Evolutionary conservation across 1,140 invertebrate species (phyloP), one percentile per base, ranked within the genome.

Genomic region (Triops longicaudatus): DNA sequence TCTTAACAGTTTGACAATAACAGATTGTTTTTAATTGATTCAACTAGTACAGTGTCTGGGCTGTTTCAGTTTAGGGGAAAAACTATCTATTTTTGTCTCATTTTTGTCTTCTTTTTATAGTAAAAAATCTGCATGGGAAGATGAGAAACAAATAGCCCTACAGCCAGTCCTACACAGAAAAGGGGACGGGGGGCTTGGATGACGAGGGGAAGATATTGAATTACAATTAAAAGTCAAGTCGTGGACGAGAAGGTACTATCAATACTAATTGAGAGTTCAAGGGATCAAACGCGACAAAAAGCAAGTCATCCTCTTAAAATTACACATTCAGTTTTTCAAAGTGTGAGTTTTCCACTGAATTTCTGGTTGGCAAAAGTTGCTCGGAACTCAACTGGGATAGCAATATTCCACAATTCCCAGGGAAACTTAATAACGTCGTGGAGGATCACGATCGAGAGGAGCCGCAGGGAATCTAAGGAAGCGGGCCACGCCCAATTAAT

Each of bases 401-500:
- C 50, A 63, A 63, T 17, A 14, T 63, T 63, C 50, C 50, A 63
- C 22, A 17, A 63, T n/a, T 63, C 50, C 50, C 31, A 63, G 22
- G 50, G 50, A 63, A 63, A 63, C 50, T 63, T 63, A 63, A 63
- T 63, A 63, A 22, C 50, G 50, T 63, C 50, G 50, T 63, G 22
- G 50, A 63, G 50, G 50, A 63, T 63, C 50, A 63, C 50, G 50
- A 63, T 63, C 50, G 22, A 63, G 50, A 63, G 50, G 50, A 63
- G 50, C 50, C 50, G 50, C 50, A 63, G 50, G 50, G 50, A 63
- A 63, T 63, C 50, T 63, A 63, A 63, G 50, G 50, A 63, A 63
- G 50, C 22, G 50, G 50, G 50, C 50, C 50, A 63, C 50, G 50
- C 50, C 50, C 50, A 63, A 63, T 63, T 63, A 63, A 63, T 63